phyloP scores from a whole-genome alignment of 2,113 vertebrate genomes.

The Puntigrus tetrazona region DNA sequence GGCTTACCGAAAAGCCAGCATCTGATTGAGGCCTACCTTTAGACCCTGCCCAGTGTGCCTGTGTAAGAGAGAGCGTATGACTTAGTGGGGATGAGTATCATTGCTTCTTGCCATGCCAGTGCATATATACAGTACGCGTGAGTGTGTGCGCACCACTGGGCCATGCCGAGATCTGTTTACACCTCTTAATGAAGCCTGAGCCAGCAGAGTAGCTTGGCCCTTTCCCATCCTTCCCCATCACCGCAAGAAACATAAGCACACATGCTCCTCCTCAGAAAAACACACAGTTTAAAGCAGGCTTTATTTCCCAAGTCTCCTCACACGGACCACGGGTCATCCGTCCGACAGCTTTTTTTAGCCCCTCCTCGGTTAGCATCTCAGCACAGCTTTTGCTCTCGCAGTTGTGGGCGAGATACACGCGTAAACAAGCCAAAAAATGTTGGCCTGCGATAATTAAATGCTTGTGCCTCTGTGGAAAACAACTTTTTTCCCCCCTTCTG shows the following conservation, averaged over 20 bases:
- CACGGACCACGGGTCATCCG: constrained; percentile 60
- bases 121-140: constrained; percentile 30
- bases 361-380: constrained; percentile 72
- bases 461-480: constrained; percentile 78
- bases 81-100: constrained; percentile 20
- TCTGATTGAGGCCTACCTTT: constrained; percentile 38
- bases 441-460: constrained; percentile 85
- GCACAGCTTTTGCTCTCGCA: constrained; percentile 68
- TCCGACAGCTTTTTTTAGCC: constrained; percentile 62
- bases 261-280: constrained; percentile 61
- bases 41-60: constrained; percentile 43
- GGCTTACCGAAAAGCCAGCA: constrained; percentile 39
- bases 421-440: constrained; percentile 71
- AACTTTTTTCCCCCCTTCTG: constrained; percentile 65
- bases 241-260: constrained; percentile 56
- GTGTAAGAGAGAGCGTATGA: constrained; percentile 49
- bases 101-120: constrained; percentile 17
- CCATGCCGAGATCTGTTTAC: constrained; percentile 69
- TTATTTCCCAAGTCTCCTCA: constrained; percentile 72
- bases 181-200: constrained; percentile 65
- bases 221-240: constrained; percentile 67
- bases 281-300: constrained; percentile 69
- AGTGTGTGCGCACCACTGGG: constrained; percentile 62
- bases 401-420: constrained; percentile 74
- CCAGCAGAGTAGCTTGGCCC: constrained; percentile 68